These are phyloP conservation scores for Silurus aristotelis DNA, from an alignment of 2,797 vertebrate genomes.

Conservation along the genomic window DNA sequence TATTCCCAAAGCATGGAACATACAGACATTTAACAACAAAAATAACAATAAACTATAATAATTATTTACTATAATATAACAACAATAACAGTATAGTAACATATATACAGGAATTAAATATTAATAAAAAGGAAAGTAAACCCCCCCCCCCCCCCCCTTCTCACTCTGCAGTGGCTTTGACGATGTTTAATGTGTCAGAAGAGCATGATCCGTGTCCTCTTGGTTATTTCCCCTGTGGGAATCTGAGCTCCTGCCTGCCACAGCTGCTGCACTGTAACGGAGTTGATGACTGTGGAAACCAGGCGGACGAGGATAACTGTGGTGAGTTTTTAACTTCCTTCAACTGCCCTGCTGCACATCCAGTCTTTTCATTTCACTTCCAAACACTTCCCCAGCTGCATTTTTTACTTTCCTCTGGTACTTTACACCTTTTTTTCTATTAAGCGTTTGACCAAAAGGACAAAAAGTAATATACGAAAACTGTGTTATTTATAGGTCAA, in stretches of 20 bases:
- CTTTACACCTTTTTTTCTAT: background rate
- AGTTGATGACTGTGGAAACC: slow-evolving; percentile 90
- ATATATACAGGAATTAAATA: no score
- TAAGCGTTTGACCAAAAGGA: background rate
- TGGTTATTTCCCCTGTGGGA: slow-evolving; percentile 94
- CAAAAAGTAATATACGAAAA: background rate
- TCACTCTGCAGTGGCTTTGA: slow-evolving; percentile 65
- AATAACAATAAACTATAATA: no score
- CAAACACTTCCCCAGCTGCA: background rate
- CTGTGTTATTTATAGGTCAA: background rate
- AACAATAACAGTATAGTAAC: no score
- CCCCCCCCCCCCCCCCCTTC: slow-evolving; percentile 9
- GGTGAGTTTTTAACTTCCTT: slow-evolving; percentile 73
- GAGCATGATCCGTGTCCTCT: slow-evolving; percentile 79
- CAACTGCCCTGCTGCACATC: background rate
- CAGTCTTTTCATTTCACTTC: background rate
- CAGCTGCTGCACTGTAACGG: slow-evolving; percentile 93
- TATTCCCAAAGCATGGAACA: no score
- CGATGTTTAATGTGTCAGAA: slow-evolving; percentile 71
- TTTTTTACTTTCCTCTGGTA: background rate
- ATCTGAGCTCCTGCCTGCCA: slow-evolving; percentile 86
- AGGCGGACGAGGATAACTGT: slow-evolving; percentile 90
- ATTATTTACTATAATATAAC: no score
- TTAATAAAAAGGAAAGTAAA: background rate
- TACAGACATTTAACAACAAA: no score